Evolutionary conservation across 2,797 vertebrate species (phyloP).

Genomic region (Sorex maritimensis): DNA sequence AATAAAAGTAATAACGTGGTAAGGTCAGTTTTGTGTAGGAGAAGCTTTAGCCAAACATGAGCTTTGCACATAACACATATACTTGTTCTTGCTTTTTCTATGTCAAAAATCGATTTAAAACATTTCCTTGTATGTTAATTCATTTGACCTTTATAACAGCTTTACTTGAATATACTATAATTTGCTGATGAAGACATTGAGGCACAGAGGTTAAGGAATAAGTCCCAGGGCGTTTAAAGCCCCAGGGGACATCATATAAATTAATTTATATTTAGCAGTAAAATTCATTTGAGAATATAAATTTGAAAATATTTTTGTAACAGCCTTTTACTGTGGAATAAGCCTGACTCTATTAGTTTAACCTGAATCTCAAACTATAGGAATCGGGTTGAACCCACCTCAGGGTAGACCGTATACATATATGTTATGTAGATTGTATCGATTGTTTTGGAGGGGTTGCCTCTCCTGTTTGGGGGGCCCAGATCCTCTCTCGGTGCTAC

Average conservation of each 20-base stretch:
- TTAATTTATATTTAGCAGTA: conserved; percentile 22
- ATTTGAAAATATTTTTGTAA: conserved; percentile 33
- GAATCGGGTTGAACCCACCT: conserved; percentile 44
- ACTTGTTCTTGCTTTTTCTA: background rate
- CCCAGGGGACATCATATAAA: background rate
- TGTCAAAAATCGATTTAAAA: conserved; percentile 6
- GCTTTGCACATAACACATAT: background rate
- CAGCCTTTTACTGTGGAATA: conserved; percentile 7
- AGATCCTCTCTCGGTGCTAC: too few species aligned
- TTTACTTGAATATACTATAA: background rate
- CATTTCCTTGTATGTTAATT: background rate
- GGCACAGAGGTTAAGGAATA: conserved; percentile 29
- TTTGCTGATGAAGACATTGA: conserved; percentile 11
- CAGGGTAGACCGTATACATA: background rate
- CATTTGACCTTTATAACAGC: background rate
- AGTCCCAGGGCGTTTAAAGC: background rate
- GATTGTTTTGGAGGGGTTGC: too few species aligned
- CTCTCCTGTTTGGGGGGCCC: too few species aligned
- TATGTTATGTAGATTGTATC: background rate
- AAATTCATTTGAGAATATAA: conserved; percentile 60
- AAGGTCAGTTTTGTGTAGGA: conserved; percentile 26
- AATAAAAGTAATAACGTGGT: background rate
- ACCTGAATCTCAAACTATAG: conserved; percentile 32
- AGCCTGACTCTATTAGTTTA: conserved; percentile 31
- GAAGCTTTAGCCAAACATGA: background rate